Base-by-base conservation (phyloP, 1,140 invertebrate species). In the Scaptodrosophila lebanonensis region DNA sequence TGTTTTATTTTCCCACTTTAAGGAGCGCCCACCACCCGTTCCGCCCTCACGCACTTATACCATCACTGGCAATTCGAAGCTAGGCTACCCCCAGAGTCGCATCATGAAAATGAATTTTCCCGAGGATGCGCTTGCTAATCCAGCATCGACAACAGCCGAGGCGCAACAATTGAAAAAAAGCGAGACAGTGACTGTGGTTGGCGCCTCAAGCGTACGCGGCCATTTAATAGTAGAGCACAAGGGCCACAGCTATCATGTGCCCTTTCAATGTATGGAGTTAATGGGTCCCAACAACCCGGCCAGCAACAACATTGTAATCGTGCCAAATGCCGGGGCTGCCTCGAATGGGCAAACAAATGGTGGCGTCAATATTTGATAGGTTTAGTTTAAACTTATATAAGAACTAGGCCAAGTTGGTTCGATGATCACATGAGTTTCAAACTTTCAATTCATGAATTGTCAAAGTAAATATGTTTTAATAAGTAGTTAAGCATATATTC, bases 51-150 rank as follows among this genome's bases (percentile, higher is more conserved):
- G 96, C 61, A 91, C 94, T 0, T 98, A 97, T 87, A 97, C 95
- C 17, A 94, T 98, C 29, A 90, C 93, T 18, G 95, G 95, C 51
- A 97, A 97, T 87, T 94, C 95, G n/a, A 97, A 97, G 88, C 87
- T 97, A 49, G 92, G 94, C 57, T 97, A 97, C 88, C 96, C 96
- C 22, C 96, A 98, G 88, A 95, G 92, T 45, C 91, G 96, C 79
- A 89, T 95, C 16, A 95, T 97, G 94, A 95, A 95, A 87, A 93
- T 93, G 90, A 93, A 94, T 59, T 98, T 93, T 88, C 93, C 93
- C 3, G 91, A 91, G 82, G 87, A 88, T 83, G 85, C 87, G 38
- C 83, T 86, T 45, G 84, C 88, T 70, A 88, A 89, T 53, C 88
- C 90, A 66, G 38, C 66, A 36, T 22, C 39, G 9, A 40, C 44